Conservation (phyloP, 2,797 vertebrate genomes). For the Carduelis carduelis region DNA sequence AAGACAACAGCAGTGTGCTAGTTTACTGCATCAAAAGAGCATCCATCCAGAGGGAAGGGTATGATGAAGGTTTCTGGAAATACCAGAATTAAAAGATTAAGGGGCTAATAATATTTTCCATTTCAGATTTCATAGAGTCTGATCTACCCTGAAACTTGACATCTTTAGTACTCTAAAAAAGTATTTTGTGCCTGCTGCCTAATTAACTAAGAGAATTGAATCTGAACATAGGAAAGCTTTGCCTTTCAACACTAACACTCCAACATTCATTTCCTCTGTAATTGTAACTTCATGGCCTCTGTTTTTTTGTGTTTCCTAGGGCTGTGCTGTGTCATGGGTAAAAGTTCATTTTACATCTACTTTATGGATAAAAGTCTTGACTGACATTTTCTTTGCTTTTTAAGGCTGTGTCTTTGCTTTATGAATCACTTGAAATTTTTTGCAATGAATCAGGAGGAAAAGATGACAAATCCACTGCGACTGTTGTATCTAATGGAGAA, state of each 20-base stretch:
- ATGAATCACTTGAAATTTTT: conserved; percentile 32
- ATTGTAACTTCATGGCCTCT: accelerated
- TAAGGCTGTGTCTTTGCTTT: conserved; percentile 37
- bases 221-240: background rate
- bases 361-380: background rate
- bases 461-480: background rate
- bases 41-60: background rate
- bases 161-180: background rate
- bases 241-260: background rate
- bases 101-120: background rate
- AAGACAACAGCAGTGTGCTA: background rate
- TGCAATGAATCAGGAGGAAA: background rate
- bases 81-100: background rate
- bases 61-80: background rate
- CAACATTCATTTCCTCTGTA: background rate
- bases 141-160: background rate
- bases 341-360: background rate
- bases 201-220: background rate
- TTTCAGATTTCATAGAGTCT: background rate
- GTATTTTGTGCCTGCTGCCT: background rate
- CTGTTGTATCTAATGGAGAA: background rate
- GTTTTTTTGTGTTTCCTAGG: background rate
- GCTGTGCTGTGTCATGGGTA: background rate
- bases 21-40: background rate
- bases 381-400: conserved; percentile 16